Conservation (phyloP, 2,888 invertebrate genomes). For the Chrysolina americana region DNA sequence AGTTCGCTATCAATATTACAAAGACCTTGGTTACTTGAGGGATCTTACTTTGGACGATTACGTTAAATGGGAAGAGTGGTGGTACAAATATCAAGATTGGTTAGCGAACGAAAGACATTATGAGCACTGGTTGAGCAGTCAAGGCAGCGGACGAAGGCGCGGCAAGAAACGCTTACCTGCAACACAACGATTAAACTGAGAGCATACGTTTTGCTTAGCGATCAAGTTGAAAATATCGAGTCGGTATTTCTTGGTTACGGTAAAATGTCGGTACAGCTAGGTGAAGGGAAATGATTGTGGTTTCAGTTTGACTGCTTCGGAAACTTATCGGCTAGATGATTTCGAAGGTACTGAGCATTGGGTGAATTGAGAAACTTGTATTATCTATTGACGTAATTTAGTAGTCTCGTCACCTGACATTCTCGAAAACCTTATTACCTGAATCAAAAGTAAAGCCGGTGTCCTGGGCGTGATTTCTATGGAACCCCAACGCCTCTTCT, state of each 20-base stretch:
- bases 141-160: conserved; percentile 58
- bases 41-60: conserved; percentile 87
- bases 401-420: no score
- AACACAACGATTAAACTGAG: conserved; percentile 66
- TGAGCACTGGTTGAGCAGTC: conserved; percentile 78
- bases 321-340: neutral
- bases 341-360: neutral
- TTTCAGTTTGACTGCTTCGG: neutral
- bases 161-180: conserved; percentile 63
- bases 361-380: no score
- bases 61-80: conserved; percentile 95
- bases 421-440: no score
- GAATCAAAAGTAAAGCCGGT: no score
- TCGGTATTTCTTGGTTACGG: neutral
- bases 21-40: conserved; percentile 87
- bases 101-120: conserved; percentile 85
- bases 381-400: no score
- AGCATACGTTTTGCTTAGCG: neutral
- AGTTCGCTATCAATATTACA: conserved; percentile 90
- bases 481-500: no score
- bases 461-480: no score
- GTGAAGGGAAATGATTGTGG: neutral
- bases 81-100: conserved; percentile 95
- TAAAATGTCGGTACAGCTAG: neutral
- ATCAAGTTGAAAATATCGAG: neutral